Evolutionary conservation across 2,797 vertebrate genomes (phyloP).

Genomic region (Platyrinchus mystaceus): DNA sequence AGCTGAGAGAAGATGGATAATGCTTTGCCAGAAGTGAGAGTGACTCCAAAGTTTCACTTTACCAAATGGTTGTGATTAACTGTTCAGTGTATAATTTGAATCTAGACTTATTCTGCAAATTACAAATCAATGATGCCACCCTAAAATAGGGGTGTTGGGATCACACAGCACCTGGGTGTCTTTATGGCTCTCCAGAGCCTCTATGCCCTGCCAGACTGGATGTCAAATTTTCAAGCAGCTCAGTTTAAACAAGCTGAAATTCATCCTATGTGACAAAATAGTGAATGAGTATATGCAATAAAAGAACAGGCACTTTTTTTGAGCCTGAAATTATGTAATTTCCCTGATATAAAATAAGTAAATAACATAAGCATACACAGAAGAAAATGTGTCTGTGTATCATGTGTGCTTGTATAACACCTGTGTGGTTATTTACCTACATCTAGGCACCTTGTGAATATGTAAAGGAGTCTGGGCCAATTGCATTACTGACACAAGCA

Average conservation of each 20-base stretch:
- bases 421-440: not conserved
- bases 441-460: not conserved
- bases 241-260: not conserved
- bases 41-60: not conserved
- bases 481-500: not conserved
- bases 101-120: not conserved
- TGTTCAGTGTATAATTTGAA: not conserved
- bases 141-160: not conserved
- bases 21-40: not conserved
- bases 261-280: not conserved
- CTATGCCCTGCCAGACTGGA: accelerated
- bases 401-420: not conserved
- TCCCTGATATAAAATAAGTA: not conserved
- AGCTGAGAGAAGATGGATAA: not conserved
- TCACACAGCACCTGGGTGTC: not conserved
- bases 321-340: not conserved
- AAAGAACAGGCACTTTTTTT: not conserved
- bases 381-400: not conserved
- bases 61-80: not conserved
- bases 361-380: not conserved
- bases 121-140: accelerated
- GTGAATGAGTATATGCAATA: not conserved
- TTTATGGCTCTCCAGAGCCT: not conserved
- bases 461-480: not conserved
- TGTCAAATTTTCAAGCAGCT: not conserved